Base-by-base conservation (phyloP, 2,797 vertebrate genomes). In the Micromesistius poutassou region DNA sequence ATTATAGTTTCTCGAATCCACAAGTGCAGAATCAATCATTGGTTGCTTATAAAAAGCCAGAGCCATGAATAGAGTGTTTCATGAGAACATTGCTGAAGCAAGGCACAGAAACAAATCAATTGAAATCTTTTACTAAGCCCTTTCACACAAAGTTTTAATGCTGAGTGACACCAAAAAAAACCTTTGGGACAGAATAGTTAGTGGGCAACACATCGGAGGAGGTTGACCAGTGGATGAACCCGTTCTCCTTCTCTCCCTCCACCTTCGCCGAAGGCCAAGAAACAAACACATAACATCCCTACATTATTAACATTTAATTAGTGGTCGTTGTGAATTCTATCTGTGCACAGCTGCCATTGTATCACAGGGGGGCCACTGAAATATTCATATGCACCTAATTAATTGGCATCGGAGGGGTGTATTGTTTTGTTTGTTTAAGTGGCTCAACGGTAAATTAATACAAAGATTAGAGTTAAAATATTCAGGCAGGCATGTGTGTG, bases 301-400 rank as follows among this genome's bases (percentile, higher is more conserved):
- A 71, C 86, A 84, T 92, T 90, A 94, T 94, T 91, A 91, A 94
- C 94, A 93, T 93, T 94, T 90, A 86, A 93, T 89, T 92, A 92
- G 88, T 82, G 85, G 80, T 84, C 82, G 89, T 89, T 88, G 92
- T 91, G 89, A 92, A 93, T 93, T 90, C 85, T 92, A 92, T 93
- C 91, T 93, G 80, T 77, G 85, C 79, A 88, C 89, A 88, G 90
- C 90, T 90, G 85, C 90, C 89, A 91, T 92, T 93, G 93, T 91
- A 90, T 93, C 91, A 88, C 87, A 87, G 86, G 87, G 36, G 79
- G 68, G 68, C 28, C 91, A 90, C 88, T 94, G 91, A 93, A 94
- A 94, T 95, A 94, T 94, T 94, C 91, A 94, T 94, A 92, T 84
- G 85, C 84, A 88, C 87, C 90, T 93, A 93, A 94, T 93, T 93